A percentile compares a stretch with the other conserved stretches of the same genome.
Evolutionary conservation across 2,797 vertebrate genomes (phyloP).

Genomic region (Xenopus petersii): DNA sequence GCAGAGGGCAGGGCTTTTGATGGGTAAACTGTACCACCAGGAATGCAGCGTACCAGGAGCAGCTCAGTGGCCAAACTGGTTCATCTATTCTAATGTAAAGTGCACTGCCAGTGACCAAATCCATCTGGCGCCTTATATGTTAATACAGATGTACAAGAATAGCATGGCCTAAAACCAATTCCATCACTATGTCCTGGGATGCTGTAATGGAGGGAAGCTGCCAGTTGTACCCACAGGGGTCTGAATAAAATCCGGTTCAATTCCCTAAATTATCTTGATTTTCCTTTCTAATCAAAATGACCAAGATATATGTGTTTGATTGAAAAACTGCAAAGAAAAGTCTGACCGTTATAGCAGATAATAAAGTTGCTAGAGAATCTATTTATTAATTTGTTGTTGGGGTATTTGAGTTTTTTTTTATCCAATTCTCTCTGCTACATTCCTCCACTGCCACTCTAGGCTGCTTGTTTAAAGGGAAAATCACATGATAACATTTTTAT

Average conservation of each 20-base stretch:
- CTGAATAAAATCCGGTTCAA: conserved; percentile 30
- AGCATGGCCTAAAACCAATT: conserved; percentile 10
- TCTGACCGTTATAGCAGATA: conserved; percentile 19
- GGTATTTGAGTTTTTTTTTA: too few relatives aligned
- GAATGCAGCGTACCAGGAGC: background rate
- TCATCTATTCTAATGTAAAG: conserved; percentile 1
- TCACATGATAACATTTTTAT: too few relatives aligned
- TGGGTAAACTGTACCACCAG: conserved; percentile 12
- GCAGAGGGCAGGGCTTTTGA: conserved; percentile 10
- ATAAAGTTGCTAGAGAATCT: conserved; percentile 15
- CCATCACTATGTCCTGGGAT: conserved; percentile 1
- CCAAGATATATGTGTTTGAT: conserved; percentile 8
- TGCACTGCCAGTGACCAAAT: conserved; percentile 5
- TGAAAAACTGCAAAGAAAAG: conserved; percentile 1
- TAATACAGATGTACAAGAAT: background rate
- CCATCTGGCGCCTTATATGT: conserved; percentile 2
- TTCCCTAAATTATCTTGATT: conserved; percentile 19
- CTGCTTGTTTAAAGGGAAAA: background rate
- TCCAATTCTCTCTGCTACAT: background rate
- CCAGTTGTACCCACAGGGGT: conserved; percentile 10
- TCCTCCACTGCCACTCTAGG: conserved; percentile 13
- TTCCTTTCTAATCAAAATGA: background rate
- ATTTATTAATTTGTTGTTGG: conserved; percentile 21
- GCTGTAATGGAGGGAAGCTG: background rate
- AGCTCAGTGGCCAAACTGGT: background rate